Percentiles rank a stretch among this genome's conserved stretches.
phyloP scores from a whole-genome alignment of 2,888 invertebrate genomes.

The Coleophora deauratella region DNA sequence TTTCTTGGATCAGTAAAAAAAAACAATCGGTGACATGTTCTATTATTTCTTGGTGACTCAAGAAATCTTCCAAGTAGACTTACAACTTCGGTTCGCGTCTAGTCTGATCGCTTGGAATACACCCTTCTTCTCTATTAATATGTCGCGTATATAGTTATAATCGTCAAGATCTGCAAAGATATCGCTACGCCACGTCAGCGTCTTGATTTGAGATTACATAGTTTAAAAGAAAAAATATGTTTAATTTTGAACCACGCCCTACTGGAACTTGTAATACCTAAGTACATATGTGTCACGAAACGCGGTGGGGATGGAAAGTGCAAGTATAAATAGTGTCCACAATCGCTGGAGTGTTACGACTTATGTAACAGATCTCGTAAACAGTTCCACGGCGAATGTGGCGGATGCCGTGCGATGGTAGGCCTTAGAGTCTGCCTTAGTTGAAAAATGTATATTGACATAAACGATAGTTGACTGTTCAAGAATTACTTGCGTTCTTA shows the following conservation, averaged over 20 bases:
- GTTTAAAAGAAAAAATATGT: constrained; percentile 35
- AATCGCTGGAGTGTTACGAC: constrained; percentile 42
- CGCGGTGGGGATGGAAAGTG: constrained; percentile 54
- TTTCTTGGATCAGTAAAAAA: no score
- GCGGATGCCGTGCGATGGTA: constrained; percentile 23
- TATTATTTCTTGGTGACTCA: no score
- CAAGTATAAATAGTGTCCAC: constrained; percentile 56
- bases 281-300: constrained; percentile 52
- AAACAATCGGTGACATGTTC: constrained; percentile 1
- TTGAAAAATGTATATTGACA: no score
- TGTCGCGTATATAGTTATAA: no score
- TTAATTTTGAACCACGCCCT: constrained; percentile 27
- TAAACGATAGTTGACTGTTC: no score
- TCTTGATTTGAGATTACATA: no score
- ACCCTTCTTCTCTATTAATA: no score
- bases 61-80: constrained; percentile 17
- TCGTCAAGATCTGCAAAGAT: no score
- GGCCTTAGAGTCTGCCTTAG: no score
- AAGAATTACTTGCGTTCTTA: no score
- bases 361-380: constrained; percentile 62
- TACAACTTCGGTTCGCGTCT: neutral
- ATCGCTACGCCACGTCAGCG: no score
- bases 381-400: constrained; percentile 41
- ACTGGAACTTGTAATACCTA: constrained; percentile 17
- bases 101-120: no score